Evolutionary conservation across 2,113 vertebrate species (phyloP), one percentile per base, ranked within the genome.

Genomic region (Ranitomeya imitator): DNA sequence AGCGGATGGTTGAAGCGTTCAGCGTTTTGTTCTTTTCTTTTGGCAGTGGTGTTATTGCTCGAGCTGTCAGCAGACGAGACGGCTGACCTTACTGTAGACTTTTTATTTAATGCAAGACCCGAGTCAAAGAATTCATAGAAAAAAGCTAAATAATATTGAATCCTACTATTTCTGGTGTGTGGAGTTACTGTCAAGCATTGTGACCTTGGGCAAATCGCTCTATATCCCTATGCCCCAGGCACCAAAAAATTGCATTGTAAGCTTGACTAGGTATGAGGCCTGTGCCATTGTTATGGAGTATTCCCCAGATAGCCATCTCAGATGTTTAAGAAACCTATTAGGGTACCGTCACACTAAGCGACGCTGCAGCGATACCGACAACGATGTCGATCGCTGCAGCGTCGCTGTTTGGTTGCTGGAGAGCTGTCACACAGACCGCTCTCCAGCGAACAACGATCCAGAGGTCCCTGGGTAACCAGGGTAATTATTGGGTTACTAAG

Each of bases 171-270:
- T 26, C 80, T 83, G 26, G 80, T n/a, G 37, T 65, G 37, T 83
- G 51, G 12, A 23, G 2, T 81, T 19, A 76, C 18, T 80, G 54
- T 60, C 55, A 57, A 23, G 55, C 18, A 7, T 26, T 69, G 14
- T 83, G 80, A 83, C 63, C 81, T 83, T 83, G 81, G 59, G 79
- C 79, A 63, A 82, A 82, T 37, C 59, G 31, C 61, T 65, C 52
- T 83, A 15, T 67, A 37, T 83, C 60, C 60, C 45, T 37, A 7
- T 83, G 60, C 60, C 81, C 45, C 37, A 23, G 81, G 81, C 81
- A 83, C 12, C 37, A 65, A 83, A 76, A 26, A 65, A 67, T 51
- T n/a, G 63, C 19, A 67, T 45, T 67, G 37, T 63, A 67, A 83
- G 81, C 81, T 67, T 83, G 10, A 83, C 59, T 67, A 23, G 81